These are phyloP conservation scores for Cranoglanis bouderius DNA, from an alignment of 2,113 vertebrate species.

Conservation along the genomic window DNA sequence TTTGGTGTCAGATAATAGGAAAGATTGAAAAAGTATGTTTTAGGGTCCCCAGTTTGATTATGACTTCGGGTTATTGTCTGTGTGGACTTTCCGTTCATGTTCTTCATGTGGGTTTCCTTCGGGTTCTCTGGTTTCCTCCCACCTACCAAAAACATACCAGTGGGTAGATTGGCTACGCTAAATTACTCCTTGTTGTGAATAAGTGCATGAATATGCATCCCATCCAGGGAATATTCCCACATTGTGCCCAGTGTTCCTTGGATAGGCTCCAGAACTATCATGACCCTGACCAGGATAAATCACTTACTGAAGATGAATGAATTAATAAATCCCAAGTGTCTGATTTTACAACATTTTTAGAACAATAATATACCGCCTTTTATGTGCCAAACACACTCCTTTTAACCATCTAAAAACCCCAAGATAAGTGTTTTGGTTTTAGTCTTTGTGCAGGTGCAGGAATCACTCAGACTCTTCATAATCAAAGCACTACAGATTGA, in stretches of 20 bases:
- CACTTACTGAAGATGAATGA: not conserved
- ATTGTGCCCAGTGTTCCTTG: not conserved
- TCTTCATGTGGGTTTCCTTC: not conserved
- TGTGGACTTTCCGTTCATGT: not conserved
- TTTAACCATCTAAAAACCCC: not conserved
- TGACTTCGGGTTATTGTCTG: not conserved
- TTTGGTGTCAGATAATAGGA: not conserved
- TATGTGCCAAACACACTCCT: not conserved
- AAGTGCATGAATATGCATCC: not conserved
- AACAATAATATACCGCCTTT: not conserved
- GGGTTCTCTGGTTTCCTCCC: not conserved
- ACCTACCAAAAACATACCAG: not conserved
- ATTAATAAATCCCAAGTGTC: not conserved
- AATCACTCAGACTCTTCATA: constrained; percentile 27
- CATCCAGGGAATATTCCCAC: no score
- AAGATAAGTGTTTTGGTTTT: not conserved
- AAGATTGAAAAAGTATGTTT: not conserved
- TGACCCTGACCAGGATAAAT: not conserved
- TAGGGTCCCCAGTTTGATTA: not conserved
- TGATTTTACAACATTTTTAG: not conserved
- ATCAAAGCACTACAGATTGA: constrained; percentile 44
- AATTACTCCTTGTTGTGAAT: not conserved
- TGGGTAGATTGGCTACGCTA: not conserved
- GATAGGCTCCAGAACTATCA: not conserved
- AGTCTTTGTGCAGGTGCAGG: constrained; percentile 1